These are phyloP conservation scores for Blennius ocellaris DNA, from an alignment of 2,113 vertebrate species.

Conservation along the genomic window DNA sequence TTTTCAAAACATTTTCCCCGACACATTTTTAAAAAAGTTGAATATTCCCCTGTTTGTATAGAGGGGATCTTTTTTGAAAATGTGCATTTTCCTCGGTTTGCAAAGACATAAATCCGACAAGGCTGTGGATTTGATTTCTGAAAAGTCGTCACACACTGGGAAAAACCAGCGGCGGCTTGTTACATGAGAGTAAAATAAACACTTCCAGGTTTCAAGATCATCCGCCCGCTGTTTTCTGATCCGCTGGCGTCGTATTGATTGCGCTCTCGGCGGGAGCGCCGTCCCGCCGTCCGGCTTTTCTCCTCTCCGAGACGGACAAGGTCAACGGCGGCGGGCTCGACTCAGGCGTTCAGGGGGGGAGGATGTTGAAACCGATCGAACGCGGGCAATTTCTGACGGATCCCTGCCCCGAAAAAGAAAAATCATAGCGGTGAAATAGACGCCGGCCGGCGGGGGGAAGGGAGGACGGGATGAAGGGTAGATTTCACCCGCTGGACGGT, in stretches of 20 bases:
- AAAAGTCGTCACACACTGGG: no score
- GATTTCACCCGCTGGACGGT: slow-evolving; percentile 60
- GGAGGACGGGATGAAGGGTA: slow-evolving; percentile 57
- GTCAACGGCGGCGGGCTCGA: slow-evolving; percentile 48
- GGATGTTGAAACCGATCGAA: slow-evolving; percentile 43
- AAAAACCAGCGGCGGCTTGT: no score
- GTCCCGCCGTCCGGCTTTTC: slow-evolving; percentile 36
- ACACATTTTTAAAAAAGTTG: no score
- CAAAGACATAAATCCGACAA: no score
- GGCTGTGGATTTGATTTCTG: no score
- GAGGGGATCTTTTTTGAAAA: no score
- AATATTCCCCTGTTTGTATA: no score
- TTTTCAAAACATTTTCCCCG: no score
- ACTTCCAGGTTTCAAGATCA: slow-evolving; percentile 43
- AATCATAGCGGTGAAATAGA: slow-evolving; percentile 35
- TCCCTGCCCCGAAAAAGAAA: slow-evolving; percentile 23
- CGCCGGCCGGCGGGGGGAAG: neutral
- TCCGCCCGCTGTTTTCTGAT: slow-evolving; percentile 42
- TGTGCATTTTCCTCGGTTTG: no score
- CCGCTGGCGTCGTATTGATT: slow-evolving; percentile 66
- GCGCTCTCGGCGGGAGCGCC: slow-evolving; percentile 66
- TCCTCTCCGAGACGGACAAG: slow-evolving; percentile 44
- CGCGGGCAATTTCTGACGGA: slow-evolving; percentile 44
- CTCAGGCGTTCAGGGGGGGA: slow-evolving; percentile 46
- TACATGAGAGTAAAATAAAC: neutral